Conservation (phyloP, 2,888 invertebrate species). For the Exephanes ischioxanthus region DNA sequence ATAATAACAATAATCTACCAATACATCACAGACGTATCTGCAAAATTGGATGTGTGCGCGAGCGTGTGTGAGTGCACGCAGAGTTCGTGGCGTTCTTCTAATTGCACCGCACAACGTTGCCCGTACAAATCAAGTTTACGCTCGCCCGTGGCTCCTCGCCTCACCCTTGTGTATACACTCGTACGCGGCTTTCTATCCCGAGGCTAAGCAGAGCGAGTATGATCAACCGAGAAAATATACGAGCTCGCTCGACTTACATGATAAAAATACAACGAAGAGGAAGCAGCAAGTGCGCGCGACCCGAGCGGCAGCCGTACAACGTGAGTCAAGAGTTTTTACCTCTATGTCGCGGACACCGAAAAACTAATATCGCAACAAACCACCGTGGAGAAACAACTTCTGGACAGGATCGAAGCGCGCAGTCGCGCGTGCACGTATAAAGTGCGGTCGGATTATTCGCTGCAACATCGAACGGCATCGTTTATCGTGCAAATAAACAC, state of each 20-base stretch:
- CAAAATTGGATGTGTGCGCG: background rate
- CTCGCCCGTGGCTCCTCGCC: constrained; percentile 52
- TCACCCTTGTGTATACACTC: constrained; percentile 65
- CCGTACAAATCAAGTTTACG: constrained; percentile 72
- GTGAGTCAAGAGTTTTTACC: background rate
- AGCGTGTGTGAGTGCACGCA: background rate
- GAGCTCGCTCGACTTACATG: constrained; percentile 9
- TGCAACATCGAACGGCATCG: background rate
- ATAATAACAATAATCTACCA: too few relatives aligned
- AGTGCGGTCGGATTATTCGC: background rate
- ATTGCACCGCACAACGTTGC: constrained; percentile 74
- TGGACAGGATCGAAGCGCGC: background rate
- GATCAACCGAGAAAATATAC: constrained; percentile 7
- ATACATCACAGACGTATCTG: background rate
- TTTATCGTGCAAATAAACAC: background rate
- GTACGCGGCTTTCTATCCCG: constrained; percentile 26
- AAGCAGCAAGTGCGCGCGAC: background rate
- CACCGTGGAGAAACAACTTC: background rate
- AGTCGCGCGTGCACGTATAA: background rate
- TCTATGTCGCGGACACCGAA: background rate
- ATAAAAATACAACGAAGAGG: constrained; percentile 23
- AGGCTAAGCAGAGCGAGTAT: constrained; percentile 18
- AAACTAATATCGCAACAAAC: constrained; percentile 9
- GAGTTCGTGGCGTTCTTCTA: constrained; percentile 69
- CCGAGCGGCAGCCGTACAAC: background rate